phyloP scores from a whole-genome alignment of 2,113 vertebrate genomes.

The Phocoena sinus region DNA sequence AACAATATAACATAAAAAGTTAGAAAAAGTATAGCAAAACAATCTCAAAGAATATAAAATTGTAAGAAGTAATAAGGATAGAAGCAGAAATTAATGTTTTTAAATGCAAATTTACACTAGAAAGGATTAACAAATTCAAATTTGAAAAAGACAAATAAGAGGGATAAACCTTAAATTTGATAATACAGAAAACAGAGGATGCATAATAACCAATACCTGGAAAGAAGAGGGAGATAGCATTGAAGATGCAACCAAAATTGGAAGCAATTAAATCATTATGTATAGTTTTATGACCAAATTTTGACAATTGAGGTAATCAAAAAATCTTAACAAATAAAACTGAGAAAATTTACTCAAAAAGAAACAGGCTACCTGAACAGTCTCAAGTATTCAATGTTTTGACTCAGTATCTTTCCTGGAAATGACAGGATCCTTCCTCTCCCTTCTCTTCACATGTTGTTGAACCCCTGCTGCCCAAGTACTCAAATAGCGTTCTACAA shows the following conservation, averaged over 20 bases:
- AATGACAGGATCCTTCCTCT: neutral
- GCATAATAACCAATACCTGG: neutral
- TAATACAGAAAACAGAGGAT: neutral
- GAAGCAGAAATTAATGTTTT: neutral
- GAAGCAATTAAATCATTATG: neutral
- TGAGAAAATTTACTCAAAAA: neutral
- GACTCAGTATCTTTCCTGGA: neutral
- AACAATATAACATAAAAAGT: neutral
- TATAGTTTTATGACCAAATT: neutral
- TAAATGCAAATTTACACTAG: neutral
- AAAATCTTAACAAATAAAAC: neutral
- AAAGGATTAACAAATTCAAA: neutral
- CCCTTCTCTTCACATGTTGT: neutral
- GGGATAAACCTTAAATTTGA: neutral
- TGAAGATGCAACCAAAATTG: neutral
- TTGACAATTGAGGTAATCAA: neutral
- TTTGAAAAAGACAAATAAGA: neutral
- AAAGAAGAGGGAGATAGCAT: neutral
- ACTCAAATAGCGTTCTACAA: neutral
- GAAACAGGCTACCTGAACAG: neutral
- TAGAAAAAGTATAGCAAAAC: neutral
- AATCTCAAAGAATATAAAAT: neutral
- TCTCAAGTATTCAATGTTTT: neutral
- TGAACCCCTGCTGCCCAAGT: fast-evolving
- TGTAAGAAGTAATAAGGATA: neutral